phyloP scores from a whole-genome alignment of 2,797 vertebrate species.

The Knipowitschia caucasica region DNA sequence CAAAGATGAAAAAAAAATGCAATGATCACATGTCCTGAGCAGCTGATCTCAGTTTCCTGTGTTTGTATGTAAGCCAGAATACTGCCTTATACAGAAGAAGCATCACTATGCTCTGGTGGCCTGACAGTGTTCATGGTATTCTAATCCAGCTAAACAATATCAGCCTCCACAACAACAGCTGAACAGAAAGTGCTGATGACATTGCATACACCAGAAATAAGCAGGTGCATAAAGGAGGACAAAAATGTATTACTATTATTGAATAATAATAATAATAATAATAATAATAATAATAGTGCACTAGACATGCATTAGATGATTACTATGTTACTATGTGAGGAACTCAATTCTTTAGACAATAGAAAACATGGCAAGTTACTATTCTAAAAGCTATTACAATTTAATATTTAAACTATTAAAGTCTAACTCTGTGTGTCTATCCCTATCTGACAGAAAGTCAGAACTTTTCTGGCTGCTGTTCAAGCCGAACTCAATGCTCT shows the following conservation, averaged over 20 bases:
- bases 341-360: too few relatives aligned
- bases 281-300: too few relatives aligned
- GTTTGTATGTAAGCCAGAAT: constrained; percentile 68
- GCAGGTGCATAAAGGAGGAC: constrained; percentile 41
- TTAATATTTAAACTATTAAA: constrained; percentile 66
- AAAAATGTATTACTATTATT: constrained; percentile 55
- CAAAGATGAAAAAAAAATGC: constrained; percentile 61
- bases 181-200: constrained; percentile 13
- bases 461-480: constrained; percentile 69
- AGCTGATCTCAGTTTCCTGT: constrained; percentile 79
- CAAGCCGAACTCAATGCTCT: constrained; percentile 77
- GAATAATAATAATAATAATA: too few relatives aligned
- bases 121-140: constrained; percentile 18
- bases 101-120: constrained; percentile 47
- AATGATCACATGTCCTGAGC: constrained; percentile 68
- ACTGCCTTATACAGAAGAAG: constrained; percentile 66
- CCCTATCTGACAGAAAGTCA: constrained; percentile 67
- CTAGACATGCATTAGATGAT: too few relatives aligned
- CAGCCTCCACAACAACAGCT: background rate
- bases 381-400: constrained; percentile 14
- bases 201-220: background rate
- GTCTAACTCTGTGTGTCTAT: constrained; percentile 58
- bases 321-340: too few relatives aligned
- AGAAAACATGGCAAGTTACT: constrained; percentile 1
- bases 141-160: background rate